Percentiles rank a stretch among this genome's conserved stretches.
Evolutionary conservation across 2,113 vertebrate genomes (phyloP).

Genomic region (Silurus glanis): DNA sequence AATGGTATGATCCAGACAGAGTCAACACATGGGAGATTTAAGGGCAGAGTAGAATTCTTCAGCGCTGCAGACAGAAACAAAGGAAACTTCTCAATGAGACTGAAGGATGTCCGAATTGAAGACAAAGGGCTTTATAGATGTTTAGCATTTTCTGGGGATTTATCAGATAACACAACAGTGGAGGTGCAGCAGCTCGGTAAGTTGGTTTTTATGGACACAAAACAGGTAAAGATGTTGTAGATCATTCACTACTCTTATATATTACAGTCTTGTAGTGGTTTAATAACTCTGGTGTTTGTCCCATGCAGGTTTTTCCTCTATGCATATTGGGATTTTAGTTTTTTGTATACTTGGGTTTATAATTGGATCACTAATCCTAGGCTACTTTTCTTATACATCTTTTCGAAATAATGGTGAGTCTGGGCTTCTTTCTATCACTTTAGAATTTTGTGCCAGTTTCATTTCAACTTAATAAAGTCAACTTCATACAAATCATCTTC

Average conservation of each 20-base stretch:
- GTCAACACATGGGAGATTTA: background rate
- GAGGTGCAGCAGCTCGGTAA: constrained; percentile 11
- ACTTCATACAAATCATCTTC: background rate
- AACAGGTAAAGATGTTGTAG: background rate
- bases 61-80: constrained; percentile 11
- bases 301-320: background rate
- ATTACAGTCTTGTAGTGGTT: background rate
- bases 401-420: background rate
- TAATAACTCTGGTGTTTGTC: background rate
- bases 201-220: background rate
- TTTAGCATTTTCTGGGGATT: background rate
- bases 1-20: background rate
- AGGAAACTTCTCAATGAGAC: constrained; percentile 23
- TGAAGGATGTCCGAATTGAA: background rate
- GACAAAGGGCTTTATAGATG: constrained; percentile 23
- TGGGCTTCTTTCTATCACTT: background rate
- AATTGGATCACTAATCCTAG: background rate
- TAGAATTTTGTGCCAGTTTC: background rate
- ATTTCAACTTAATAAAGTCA: background rate
- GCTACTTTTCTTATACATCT: background rate
- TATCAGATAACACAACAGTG: constrained; percentile 19
- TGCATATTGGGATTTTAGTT: background rate
- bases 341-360: background rate
- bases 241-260: too few species aligned
- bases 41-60: background rate